Evolutionary conservation across 2,113 vertebrate genomes (phyloP).

Genomic region (Forbesichthys papilliferus): DNA sequence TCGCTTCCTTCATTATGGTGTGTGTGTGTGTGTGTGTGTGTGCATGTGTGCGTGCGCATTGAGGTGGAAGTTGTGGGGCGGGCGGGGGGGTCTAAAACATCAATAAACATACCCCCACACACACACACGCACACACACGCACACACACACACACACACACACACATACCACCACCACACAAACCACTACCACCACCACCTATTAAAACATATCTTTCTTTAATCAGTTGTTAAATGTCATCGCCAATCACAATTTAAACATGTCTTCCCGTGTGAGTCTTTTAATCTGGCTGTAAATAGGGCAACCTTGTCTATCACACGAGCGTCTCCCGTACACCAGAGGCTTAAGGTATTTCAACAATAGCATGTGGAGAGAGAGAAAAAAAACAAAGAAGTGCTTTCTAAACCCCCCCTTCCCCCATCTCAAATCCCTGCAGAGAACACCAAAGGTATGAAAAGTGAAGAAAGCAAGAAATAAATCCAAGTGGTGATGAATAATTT

Average conservation of each 20-base stretch:
- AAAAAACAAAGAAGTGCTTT: conserved; percentile 63
- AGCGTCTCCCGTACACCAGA: conserved; percentile 73
- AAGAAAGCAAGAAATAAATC: conserved; percentile 78
- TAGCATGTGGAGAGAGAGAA: conserved; percentile 57
- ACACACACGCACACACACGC: conserved; percentile 4
- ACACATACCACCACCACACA: conserved; percentile 13
- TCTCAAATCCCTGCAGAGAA: conserved; percentile 81
- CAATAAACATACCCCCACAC: no score
- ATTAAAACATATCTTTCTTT: conserved; percentile 78
- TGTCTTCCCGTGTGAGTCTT: conserved; percentile 74
- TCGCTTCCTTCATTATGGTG: no score
- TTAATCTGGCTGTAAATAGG: conserved; percentile 82
- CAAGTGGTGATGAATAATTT: conserved; percentile 81
- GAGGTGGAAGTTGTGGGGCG: neutral
- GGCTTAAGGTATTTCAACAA: conserved; percentile 84
- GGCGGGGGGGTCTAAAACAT: neutral
- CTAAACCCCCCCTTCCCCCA: conserved; percentile 62
- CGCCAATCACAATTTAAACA: conserved; percentile 77
- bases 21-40: no score
- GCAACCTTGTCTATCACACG: conserved; percentile 81
- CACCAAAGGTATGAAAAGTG: conserved; percentile 82
- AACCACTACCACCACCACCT: conserved; percentile 32
- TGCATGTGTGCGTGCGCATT: neutral
- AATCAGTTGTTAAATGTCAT: conserved; percentile 79
- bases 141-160: conserved; percentile 55